Evolutionary conservation across 2,113 vertebrate species (phyloP).

Genomic region (Coryphaenoides rupestris): DNA sequence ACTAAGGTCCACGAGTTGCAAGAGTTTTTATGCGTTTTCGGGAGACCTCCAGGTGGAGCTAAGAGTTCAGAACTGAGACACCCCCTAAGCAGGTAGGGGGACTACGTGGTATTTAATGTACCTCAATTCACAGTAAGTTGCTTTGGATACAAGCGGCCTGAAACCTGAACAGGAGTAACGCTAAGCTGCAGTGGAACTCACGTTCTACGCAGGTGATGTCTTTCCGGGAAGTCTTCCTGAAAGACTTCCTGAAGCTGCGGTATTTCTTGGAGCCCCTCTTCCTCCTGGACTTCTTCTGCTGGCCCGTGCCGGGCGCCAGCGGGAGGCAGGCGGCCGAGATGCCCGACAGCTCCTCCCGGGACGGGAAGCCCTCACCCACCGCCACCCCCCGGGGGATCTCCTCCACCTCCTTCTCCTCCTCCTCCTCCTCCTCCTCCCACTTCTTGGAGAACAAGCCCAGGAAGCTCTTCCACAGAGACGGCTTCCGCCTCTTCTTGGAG

Average conservation of each 20-base stretch:
- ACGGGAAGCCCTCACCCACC: background rate
- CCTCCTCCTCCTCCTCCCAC: slow-evolving; percentile 70
- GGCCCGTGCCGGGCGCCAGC: background rate
- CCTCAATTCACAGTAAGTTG: no score
- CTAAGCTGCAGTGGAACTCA: slow-evolving; percentile 15
- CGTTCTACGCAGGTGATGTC: slow-evolving; percentile 45
- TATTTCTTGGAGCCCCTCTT: slow-evolving; percentile 56
- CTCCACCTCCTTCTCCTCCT: slow-evolving; percentile 55
- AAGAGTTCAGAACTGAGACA: no score
- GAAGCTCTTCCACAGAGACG: slow-evolving; percentile 69
- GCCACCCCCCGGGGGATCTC: background rate
- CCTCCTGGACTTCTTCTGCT: slow-evolving; percentile 39
- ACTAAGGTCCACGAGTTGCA: no score
- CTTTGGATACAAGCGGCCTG: no score
- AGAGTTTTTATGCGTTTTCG: no score
- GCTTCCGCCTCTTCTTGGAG: slow-evolving; percentile 64
- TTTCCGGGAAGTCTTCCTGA: background rate
- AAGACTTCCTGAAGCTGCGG: slow-evolving; percentile 45
- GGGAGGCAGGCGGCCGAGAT: slow-evolving; percentile 23
- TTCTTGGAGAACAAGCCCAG: slow-evolving; percentile 69
- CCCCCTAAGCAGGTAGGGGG: no score
- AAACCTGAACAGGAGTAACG: no score
- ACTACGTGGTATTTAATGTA: no score
- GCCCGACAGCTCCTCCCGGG: background rate
- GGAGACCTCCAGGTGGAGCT: no score